A percentile compares a stretch with the other conserved stretches of the same genome.
These are phyloP conservation scores for Melitaea cinxia DNA, from an alignment of 1,140 invertebrate genomes.

Conservation along the genomic window DNA sequence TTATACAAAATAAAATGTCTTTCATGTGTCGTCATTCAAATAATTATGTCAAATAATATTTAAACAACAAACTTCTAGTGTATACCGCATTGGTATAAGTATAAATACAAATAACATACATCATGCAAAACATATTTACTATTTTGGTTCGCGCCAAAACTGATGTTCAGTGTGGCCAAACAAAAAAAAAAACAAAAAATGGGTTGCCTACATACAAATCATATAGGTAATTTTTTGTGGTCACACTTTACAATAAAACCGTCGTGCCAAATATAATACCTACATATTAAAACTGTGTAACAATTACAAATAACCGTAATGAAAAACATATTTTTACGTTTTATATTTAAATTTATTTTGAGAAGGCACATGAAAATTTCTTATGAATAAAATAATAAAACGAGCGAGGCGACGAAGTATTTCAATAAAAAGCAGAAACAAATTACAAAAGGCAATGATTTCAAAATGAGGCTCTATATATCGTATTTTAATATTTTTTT, in stretches of 20 bases:
- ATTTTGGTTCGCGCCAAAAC: constrained; percentile 41
- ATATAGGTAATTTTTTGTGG: constrained; percentile 22
- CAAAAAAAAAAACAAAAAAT: constrained; percentile 1
- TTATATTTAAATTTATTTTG: constrained; percentile 66
- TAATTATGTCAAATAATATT: constrained; percentile 11
- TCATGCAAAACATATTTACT: constrained; percentile 46
- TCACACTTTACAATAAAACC: constrained; percentile 46
- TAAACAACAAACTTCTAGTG: background rate
- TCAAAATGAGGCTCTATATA: constrained; percentile 14
- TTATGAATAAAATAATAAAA: constrained; percentile 69
- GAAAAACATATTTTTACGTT: constrained; percentile 65
- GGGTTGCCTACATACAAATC: background rate
- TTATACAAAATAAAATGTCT: constrained; percentile 79
- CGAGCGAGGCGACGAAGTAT: constrained; percentile 32
- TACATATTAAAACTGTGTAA: constrained; percentile 61
- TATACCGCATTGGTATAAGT: constrained; percentile 1
- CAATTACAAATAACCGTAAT: constrained; percentile 67
- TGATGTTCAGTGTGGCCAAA: constrained; percentile 37
- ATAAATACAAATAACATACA: constrained; percentile 8
- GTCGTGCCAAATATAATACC: constrained; percentile 56
- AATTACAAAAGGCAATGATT: constrained; percentile 16
- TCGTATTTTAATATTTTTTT: background rate
- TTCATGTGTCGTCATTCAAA: constrained; percentile 60
- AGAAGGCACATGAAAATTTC: constrained; percentile 79
- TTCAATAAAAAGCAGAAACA: constrained; percentile 24